Evolutionary conservation across 2,888 invertebrate genomes (phyloP), one percentile per base, ranked within the genome.

Genomic region (Anoncus sp.): DNA sequence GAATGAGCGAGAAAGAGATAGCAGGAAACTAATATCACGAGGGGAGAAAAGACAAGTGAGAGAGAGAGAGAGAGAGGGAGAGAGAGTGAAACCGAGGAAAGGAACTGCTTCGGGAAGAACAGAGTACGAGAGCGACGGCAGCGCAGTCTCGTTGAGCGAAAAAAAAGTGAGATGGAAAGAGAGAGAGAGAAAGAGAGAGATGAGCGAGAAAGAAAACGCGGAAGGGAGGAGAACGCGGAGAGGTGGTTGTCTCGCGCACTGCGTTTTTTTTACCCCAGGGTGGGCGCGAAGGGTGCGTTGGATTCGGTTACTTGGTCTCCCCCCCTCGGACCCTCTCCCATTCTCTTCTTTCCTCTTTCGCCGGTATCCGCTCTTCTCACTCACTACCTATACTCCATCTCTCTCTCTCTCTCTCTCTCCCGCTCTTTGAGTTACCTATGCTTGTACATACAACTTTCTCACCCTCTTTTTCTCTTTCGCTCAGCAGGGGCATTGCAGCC

Each of bases 221-320:
- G 53, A 71, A 65, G 62, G 59, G 79, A 60, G 75, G 70, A 62
- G 66, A 47, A 77, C 16, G 22, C 47, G 74, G 80, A 81, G 86
- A 81, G 85, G 84, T 82, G 81, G 85, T 65, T 82, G 82, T 82
- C 81, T 82, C 82, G 85, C 85, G 85, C 84, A 83, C 83, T 85
- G 85, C 75, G 83, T 85, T 88, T 88, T 88, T 87, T 88, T 86
- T 87, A 84, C 83, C 83, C 80, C 79, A 76, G 81, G 84, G 83
- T 55, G 80, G 77, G 66, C 74, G 81, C 81, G 85, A 87, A 85
- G 88, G 87, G 87, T 87, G 88, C 88, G 87, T 87, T 86, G 88
- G 90, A 89, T 90, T 90, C 90, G 90, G 90, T 90, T 90, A 90
- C 90, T 90, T 87, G 89, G 86, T 86, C 84, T 84, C 88, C 86